Evolutionary conservation across 2,797 vertebrate species (phyloP).

Genomic region (Pangasius mekongensis): DNA sequence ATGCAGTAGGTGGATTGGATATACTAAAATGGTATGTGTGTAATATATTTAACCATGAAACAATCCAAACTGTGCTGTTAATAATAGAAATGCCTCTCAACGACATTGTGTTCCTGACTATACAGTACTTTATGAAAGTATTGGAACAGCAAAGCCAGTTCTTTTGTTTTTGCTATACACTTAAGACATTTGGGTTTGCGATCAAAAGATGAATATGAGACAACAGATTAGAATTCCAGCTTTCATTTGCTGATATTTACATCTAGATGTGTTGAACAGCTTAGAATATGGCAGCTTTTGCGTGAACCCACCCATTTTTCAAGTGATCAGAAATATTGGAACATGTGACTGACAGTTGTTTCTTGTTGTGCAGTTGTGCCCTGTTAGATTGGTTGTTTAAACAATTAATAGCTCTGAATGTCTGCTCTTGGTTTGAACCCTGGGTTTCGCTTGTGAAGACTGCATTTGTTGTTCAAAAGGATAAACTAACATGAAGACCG

Average conservation of each 20-base stretch:
- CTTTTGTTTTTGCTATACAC: not conserved
- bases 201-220: not conserved
- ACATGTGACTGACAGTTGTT: not conserved
- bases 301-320: not conserved
- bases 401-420: not conserved
- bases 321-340: not conserved
- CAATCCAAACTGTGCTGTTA: not conserved
- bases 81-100: not conserved
- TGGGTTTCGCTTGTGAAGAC: not conserved
- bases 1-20: not conserved
- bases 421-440: not conserved
- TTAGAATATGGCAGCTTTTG: not conserved
- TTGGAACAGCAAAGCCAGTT: too few species aligned
- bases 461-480: not conserved
- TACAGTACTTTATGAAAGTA: not conserved
- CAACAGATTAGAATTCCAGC: not conserved
- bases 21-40: too few species aligned
- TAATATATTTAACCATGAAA: not conserved
- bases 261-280: not conserved
- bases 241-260: not conserved
- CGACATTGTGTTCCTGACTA: not conserved
- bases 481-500: not conserved
- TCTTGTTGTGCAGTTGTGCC: not conserved
- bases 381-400: not conserved
- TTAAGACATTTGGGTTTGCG: not conserved